phyloP scores from a whole-genome alignment of 2,797 vertebrate species.

The Stomatorhinus walkeri region DNA sequence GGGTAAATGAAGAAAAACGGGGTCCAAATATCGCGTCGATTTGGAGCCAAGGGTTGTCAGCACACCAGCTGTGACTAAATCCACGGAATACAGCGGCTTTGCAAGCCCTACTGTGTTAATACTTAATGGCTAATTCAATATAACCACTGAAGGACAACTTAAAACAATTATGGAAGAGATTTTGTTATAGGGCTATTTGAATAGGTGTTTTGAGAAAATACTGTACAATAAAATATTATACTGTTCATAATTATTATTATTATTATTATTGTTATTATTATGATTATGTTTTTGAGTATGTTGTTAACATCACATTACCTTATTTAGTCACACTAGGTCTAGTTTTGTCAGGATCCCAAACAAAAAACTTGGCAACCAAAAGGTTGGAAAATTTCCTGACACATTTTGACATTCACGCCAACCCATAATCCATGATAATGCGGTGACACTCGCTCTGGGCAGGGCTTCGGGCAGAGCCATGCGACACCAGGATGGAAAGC shows the following conservation, averaged over 20 bases:
- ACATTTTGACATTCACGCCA: background rate
- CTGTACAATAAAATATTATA: background rate
- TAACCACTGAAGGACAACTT: background rate
- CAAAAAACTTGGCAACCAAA: background rate
- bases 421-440: background rate
- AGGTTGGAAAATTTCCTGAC: background rate
- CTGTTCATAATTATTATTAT: background rate
- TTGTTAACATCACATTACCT: background rate
- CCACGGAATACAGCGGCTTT: background rate
- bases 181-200: background rate
- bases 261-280: background rate
- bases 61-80: slow-evolving; percentile 12
- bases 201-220: background rate
- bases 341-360: background rate
- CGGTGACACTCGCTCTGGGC: background rate
- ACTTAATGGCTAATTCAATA: background rate
- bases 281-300: background rate
- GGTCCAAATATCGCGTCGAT: background rate
- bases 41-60: background rate
- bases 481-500: background rate
- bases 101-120: background rate
- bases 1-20: slow-evolving; percentile 14
- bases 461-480: background rate
- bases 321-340: background rate
- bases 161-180: background rate